These are phyloP conservation scores for Cactoblastis cactorum DNA, from an alignment of 2,888 invertebrate species.

Conservation along the genomic window DNA sequence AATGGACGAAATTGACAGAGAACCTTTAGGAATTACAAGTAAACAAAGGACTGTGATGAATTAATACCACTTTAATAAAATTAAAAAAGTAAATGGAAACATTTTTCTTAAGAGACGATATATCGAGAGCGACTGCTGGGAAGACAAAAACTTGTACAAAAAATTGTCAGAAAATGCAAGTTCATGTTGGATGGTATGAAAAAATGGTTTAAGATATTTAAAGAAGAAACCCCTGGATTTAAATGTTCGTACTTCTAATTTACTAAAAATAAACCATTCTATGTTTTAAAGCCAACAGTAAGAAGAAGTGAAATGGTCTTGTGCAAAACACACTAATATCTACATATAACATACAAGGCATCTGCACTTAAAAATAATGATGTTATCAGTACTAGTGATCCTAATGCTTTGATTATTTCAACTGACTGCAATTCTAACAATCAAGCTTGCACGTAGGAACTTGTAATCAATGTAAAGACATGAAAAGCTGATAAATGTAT, in stretches of 20 bases:
- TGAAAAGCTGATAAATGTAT: neutral
- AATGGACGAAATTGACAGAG: too few species aligned
- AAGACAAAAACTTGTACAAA: slow-evolving; percentile 24
- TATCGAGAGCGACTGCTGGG: slow-evolving; percentile 24
- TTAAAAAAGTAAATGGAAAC: slow-evolving; percentile 13
- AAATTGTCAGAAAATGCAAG: slow-evolving; percentile 19
- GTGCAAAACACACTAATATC: slow-evolving; percentile 22
- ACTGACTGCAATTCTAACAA: neutral
- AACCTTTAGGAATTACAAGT: slow-evolving; percentile 9
- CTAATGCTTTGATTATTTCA: neutral
- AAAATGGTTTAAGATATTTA: slow-evolving; percentile 20
- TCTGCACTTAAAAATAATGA: neutral
- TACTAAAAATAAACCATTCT: slow-evolving; percentile 22
- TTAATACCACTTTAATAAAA: neutral
- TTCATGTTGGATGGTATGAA: slow-evolving; percentile 23
- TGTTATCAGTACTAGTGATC: neutral
- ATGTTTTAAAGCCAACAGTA: slow-evolving; percentile 21
- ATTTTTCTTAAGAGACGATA: slow-evolving; percentile 25
- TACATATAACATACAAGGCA: neutral
- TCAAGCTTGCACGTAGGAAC: neutral
- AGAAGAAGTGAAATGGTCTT: slow-evolving; percentile 22
- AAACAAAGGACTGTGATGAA: neutral
- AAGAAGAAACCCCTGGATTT: slow-evolving; percentile 18
- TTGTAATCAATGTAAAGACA: neutral
- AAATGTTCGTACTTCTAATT: slow-evolving; percentile 25